A percentile compares a stretch with the other conserved stretches of the same genome.
Conservation (phyloP, 1,140 invertebrate species). For the Drosophila neocordata region DNA sequence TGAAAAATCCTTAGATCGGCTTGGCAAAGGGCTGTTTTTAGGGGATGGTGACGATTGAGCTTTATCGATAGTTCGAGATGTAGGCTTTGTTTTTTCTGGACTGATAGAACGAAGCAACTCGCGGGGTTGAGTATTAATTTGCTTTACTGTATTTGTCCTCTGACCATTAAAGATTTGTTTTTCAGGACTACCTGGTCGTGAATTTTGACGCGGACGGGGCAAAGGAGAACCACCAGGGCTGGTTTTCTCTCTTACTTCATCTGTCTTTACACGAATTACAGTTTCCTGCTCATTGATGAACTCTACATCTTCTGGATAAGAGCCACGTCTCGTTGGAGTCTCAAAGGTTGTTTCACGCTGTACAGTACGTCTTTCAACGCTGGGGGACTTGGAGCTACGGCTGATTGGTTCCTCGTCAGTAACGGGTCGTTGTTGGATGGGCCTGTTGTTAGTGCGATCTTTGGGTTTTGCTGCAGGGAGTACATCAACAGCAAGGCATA, state of each 20-base stretch:
- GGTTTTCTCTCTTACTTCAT: slow-evolving; percentile 9
- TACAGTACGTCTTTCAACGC: slow-evolving; percentile 49
- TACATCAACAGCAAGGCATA: slow-evolving; percentile 46
- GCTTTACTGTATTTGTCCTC: no score
- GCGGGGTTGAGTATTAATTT: not conserved
- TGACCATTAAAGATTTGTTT: not conserved
- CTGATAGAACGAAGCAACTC: not conserved
- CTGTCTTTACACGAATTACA: slow-evolving; percentile 45
- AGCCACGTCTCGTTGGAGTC: slow-evolving; percentile 37
- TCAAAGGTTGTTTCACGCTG: slow-evolving; percentile 67
- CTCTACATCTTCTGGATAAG: slow-evolving; percentile 38
- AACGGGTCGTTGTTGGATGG: slow-evolving; percentile 22
- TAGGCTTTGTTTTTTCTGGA: not conserved
- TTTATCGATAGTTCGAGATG: not conserved
- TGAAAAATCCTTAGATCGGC: not conserved
- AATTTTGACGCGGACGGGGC: not conserved
- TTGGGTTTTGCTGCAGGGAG: slow-evolving; percentile 43
- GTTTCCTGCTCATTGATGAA: slow-evolving; percentile 53
- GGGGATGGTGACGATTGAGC: not conserved
- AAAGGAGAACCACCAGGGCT: not conserved
- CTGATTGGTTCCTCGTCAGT: slow-evolving; percentile 37
- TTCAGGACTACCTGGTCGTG: not conserved
- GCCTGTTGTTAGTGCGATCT: slow-evolving; percentile 32
- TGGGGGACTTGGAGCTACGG: slow-evolving; percentile 60
- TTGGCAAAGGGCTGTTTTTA: not conserved